These are phyloP conservation scores for Zaprionus vittiger DNA, from an alignment of 1,140 invertebrate genomes.

Conservation along the genomic window DNA sequence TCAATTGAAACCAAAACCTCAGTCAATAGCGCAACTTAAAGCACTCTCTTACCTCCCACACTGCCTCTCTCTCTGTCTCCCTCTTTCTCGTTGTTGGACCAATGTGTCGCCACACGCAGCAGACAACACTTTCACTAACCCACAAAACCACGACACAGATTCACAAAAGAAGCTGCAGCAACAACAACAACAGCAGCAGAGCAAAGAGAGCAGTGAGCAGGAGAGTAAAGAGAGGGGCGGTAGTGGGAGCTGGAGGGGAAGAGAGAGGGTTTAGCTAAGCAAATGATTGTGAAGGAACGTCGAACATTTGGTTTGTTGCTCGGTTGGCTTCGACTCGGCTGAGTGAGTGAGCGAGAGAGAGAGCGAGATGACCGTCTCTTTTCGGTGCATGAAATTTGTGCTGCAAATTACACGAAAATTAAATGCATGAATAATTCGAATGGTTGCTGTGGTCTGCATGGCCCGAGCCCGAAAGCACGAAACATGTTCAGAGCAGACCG, in stretches of 20 bases:
- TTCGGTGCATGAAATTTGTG: conserved; percentile 65
- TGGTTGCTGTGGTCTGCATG: conserved; percentile 75
- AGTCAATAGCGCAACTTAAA: conserved; percentile 7
- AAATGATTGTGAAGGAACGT: conserved; percentile 53
- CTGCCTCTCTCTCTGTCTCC: background rate
- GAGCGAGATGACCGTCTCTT: conserved; percentile 1
- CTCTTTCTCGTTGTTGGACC: background rate
- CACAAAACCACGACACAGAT: conserved; percentile 34
- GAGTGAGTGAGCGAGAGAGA: background rate
- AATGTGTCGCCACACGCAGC: conserved; percentile 10
- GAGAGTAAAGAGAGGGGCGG: conserved; percentile 15
- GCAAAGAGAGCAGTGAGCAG: conserved; percentile 19
- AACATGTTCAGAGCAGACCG: background rate
- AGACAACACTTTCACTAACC: conserved; percentile 28
- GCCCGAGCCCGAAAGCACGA: conserved; percentile 40
- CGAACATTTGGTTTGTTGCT: conserved; percentile 69
- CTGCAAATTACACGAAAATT: conserved; percentile 82
- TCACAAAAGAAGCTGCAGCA: conserved; percentile 10
- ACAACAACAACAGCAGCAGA: conserved; percentile 13
- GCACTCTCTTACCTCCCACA: background rate
- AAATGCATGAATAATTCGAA: conserved; percentile 82
- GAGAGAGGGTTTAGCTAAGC: conserved; percentile 14
- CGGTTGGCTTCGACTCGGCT: conserved; percentile 37
- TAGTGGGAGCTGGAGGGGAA: background rate
- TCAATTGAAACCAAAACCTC: conserved; percentile 15